phyloP scores from a whole-genome alignment of 2,113 vertebrate species.

The Bufo gargarizans region DNA sequence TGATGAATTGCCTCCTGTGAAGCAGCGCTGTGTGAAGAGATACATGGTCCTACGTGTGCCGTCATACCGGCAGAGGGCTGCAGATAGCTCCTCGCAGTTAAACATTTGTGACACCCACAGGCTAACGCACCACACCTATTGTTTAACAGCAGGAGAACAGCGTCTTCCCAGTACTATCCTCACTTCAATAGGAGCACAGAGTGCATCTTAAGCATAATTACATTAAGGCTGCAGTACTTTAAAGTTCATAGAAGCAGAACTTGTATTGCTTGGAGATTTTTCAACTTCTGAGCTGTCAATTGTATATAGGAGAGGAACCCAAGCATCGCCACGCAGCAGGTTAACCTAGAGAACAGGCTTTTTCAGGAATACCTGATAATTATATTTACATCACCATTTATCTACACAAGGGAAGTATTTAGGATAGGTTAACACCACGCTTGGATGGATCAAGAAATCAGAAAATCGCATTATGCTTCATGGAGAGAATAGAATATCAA shows the following conservation, averaged over 20 bases:
- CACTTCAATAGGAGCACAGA: conserved; percentile 28
- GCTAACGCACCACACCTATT: background rate
- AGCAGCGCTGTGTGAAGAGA: background rate
- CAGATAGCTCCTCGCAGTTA: background rate
- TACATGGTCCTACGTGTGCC: background rate
- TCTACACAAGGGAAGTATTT: background rate
- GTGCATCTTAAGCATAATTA: background rate
- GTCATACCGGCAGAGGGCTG: background rate
- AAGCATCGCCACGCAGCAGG: background rate
- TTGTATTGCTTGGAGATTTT: background rate
- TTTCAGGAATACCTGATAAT: background rate
- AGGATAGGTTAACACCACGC: background rate
- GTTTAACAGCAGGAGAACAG: conserved; percentile 21
- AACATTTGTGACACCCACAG: conserved; percentile 45
- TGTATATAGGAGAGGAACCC: background rate
- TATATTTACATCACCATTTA: background rate
- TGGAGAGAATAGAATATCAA: too few species aligned
- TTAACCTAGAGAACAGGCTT: background rate
- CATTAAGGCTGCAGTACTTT: conserved; percentile 9
- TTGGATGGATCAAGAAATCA: background rate
- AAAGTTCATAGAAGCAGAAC: background rate
- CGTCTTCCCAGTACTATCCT: background rate
- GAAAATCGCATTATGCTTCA: too few species aligned
- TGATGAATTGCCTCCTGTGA: conserved; percentile 12
- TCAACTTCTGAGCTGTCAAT: background rate